Conservation (phyloP, 1,140 invertebrate genomes). For the Linepithema humile region DNA sequence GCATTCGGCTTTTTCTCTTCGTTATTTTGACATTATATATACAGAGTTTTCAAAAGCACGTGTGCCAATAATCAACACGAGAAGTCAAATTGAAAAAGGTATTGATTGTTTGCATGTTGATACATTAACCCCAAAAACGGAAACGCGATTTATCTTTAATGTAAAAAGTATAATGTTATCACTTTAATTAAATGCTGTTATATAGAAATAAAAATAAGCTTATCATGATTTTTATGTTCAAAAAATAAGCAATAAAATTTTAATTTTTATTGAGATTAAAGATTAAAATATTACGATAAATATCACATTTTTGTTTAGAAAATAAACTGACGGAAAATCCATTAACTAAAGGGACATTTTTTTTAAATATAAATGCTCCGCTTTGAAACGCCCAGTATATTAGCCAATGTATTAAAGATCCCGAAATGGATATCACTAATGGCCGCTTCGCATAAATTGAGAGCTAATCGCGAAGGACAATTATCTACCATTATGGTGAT, state of each 20-base stretch:
- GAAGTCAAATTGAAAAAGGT: neutral
- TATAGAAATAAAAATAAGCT: neutral
- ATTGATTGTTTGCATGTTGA: constrained; percentile 1
- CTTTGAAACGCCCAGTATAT: neutral
- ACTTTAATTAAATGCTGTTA: neutral
- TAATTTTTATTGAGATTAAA: neutral
- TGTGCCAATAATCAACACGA: neutral
- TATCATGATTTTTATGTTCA: neutral
- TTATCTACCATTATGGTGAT: constrained; percentile 52
- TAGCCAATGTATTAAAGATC: constrained; percentile 15
- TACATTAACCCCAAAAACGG: neutral
- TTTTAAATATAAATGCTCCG: neutral
- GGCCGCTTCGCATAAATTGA: constrained; percentile 49
- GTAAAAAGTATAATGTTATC: neutral
- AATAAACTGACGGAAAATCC: neutral
- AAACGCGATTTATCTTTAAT: neutral
- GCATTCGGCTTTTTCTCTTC: constrained; percentile 1
- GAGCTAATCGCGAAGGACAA: constrained; percentile 48
- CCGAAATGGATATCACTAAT: constrained; percentile 49
- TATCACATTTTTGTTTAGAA: neutral
- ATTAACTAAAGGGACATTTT: too few relatives aligned
- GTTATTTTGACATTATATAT: constrained; percentile 33
- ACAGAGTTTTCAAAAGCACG: constrained; percentile 1
- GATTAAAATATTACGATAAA: neutral
- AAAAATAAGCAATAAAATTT: neutral